These are phyloP conservation scores for Phyllostomus discolor DNA, from an alignment of 2,113 vertebrate species.

Conservation along the genomic window DNA sequence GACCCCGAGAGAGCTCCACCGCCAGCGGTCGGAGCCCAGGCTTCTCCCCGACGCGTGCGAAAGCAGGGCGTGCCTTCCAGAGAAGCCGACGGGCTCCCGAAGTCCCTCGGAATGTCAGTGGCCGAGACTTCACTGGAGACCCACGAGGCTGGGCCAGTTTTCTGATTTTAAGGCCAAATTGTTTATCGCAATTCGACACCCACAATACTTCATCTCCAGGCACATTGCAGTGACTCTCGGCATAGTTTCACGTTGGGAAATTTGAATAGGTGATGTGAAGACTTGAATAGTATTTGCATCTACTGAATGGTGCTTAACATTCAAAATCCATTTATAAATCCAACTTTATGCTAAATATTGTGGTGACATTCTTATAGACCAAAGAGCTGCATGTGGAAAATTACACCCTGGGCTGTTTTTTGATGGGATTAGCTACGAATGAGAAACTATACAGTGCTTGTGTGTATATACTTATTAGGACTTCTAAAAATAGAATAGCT, in stretches of 20 bases:
- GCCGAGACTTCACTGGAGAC: not conserved
- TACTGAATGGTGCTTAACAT: not conserved
- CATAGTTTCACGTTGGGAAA: not conserved
- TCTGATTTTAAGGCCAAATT: not conserved
- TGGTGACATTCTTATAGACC: not conserved
- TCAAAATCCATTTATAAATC: constrained; percentile 7
- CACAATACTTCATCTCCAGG: not conserved
- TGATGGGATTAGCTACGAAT: not conserved
- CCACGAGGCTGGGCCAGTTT: not conserved
- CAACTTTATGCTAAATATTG: not conserved
- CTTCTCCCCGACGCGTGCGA: not conserved
- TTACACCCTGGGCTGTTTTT: not conserved
- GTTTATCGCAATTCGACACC: not conserved
- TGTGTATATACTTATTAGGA: not conserved
- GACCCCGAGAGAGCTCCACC: not conserved
- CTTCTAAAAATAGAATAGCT: not conserved
- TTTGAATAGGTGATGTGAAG: not conserved
- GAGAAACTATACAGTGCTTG: not conserved
- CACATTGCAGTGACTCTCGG: not conserved
- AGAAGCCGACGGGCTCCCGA: not conserved
- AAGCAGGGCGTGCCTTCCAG: not conserved
- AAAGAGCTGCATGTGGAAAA: not conserved
- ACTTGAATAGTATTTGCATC: not conserved
- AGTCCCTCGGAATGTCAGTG: not conserved
- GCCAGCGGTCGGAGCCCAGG: not conserved